Conservation (phyloP, 1,140 invertebrate genomes). For the Bombus superbus region DNA sequence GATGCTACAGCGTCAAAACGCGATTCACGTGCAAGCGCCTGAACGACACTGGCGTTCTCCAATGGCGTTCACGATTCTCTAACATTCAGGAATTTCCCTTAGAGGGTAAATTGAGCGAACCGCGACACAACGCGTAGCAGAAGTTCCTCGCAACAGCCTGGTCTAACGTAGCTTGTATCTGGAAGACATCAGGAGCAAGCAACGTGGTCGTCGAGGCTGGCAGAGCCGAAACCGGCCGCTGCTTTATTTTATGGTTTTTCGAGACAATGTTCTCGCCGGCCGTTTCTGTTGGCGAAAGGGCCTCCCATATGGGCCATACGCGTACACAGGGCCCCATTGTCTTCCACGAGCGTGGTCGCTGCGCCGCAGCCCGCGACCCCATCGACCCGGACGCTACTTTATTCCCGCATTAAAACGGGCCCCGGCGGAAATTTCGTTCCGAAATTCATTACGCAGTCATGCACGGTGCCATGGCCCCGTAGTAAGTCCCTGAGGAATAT, state of each 20-base stretch:
- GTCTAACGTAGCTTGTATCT: constrained; percentile 38
- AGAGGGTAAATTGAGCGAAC: constrained; percentile 31
- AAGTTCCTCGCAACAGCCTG: neutral
- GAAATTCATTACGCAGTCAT: constrained; percentile 69
- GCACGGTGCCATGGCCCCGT: constrained; percentile 14
- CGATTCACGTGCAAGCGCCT: too few relatives aligned
- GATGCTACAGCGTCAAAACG: neutral
- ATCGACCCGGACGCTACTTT: constrained; percentile 81
- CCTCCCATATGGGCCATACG: constrained; percentile 75
- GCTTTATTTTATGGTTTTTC: constrained; percentile 82
- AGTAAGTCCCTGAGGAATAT: constrained; percentile 9
- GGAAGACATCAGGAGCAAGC: constrained; percentile 55
- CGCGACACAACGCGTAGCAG: too few relatives aligned
- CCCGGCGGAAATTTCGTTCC: constrained; percentile 70
- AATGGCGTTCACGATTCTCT: neutral
- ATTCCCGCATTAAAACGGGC: constrained; percentile 77
- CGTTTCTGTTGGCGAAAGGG: constrained; percentile 75
- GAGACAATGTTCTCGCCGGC: constrained; percentile 79
- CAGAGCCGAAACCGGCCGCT: constrained; percentile 67
- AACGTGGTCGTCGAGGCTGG: constrained; percentile 32
- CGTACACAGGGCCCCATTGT: constrained; percentile 74
- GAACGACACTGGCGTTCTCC: neutral
- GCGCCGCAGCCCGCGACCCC: constrained; percentile 72
- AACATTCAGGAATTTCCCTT: neutral
- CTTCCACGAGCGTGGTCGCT: constrained; percentile 72